Evolutionary conservation across 2,888 invertebrate genomes (phyloP), one percentile per base, ranked within the genome.

Genomic region (Oxyscelio sp.): DNA sequence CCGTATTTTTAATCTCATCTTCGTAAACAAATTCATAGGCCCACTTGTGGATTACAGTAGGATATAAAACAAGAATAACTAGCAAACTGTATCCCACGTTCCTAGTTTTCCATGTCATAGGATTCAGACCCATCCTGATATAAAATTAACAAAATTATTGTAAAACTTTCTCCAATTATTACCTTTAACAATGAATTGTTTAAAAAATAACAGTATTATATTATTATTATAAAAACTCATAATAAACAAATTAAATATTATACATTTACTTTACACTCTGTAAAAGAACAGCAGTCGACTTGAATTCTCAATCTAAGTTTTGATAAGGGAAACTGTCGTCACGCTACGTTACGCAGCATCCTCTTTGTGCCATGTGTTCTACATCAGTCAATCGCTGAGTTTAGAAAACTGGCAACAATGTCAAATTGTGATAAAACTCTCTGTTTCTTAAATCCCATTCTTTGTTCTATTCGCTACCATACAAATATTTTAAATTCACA

Each of bases 1-100:
- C 95, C 0, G 95, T 94, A 87, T 96, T 95, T 38, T 94, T 92
- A 87, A 97, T 94, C 85, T 94, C 93, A 63, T 94, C 94, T 87
- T 95, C 95, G 13, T 90, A 90, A 17, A 85, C 77, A 15, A 90
- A 90, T 38, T 87, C 85, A 83, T 92, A 86, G 2, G 85, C 89
- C 87, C 89, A 90, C 74, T 93, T 94, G 66, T 92, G 89, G 77
- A 93, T 45, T 45, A 93, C 89, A 6, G 93, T 38, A 3, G 87
- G 22, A 15, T 92, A 93, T 27, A 92, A 54, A 6, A 70, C 6
- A 9, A 92, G 31, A 50, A 90, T 5, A 4, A 68, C 34, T 19
- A 91, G n/a, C n/a, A 86, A 22, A 27, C 80, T 50, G 34, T 91
- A 92, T 0, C 87, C 78, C 0, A 93, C 68, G 8, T 75, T 92